phyloP scores from a whole-genome alignment of 2,797 vertebrate species.

The Rachycentron canadum region DNA sequence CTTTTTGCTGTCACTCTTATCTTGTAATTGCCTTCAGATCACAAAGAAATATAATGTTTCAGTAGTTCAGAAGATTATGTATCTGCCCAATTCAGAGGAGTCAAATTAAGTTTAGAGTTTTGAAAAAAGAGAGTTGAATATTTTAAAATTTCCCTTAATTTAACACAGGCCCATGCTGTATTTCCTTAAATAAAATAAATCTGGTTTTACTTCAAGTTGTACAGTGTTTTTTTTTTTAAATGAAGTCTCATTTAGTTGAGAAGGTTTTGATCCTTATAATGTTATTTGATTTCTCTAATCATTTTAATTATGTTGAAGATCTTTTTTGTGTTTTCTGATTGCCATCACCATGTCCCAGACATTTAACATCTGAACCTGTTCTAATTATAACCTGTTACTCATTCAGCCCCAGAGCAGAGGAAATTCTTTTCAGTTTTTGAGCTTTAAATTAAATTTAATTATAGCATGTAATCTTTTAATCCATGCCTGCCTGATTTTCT shows the following conservation, averaged over 20 bases:
- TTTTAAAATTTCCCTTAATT: background rate
- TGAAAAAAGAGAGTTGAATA: no score
- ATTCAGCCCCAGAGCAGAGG: background rate
- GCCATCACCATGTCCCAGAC: background rate
- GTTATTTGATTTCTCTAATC: background rate
- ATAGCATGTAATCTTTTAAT: slow-evolving; percentile 48
- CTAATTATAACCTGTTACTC: slow-evolving; percentile 33
- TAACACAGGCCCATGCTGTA: background rate
- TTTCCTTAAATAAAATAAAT: slow-evolving; percentile 19
- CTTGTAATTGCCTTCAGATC: background rate
- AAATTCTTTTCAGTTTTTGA: slow-evolving; percentile 16
- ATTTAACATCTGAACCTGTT: slow-evolving; percentile 18
- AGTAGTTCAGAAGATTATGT: background rate
- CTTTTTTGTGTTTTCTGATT: background rate
- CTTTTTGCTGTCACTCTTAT: background rate
- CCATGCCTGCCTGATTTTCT: slow-evolving; percentile 5
- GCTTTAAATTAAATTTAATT: slow-evolving; percentile 45
- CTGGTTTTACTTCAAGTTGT: background rate
- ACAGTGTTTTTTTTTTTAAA: slow-evolving; percentile 2
- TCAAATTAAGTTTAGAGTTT: background rate
- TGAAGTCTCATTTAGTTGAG: background rate
- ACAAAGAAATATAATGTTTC: slow-evolving; percentile 2
- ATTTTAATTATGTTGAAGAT: background rate
- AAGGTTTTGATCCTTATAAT: background rate
- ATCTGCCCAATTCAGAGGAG: background rate